Base-by-base conservation (phyloP, 2,797 vertebrate genomes). In the Bradypus variegatus region DNA sequence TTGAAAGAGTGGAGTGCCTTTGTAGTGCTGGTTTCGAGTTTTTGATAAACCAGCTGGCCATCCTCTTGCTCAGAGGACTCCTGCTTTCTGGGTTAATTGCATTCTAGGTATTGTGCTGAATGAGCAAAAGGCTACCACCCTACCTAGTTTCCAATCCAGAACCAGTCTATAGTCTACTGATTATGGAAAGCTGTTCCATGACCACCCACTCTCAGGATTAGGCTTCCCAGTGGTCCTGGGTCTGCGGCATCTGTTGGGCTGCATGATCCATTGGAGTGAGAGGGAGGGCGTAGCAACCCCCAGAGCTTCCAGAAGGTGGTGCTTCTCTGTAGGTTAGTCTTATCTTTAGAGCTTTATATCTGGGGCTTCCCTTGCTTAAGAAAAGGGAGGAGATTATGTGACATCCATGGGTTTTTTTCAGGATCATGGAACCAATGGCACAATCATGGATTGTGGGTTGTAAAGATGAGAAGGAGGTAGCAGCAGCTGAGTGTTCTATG, bases 11-110 rank as follows among this genome's bases (percentile, higher is more conserved):
- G 85, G 62, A 85, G 9, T 85, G 36, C 36, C 41, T 93, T 91
- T 92, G 88, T 91, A 48, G 41, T 53, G n/a, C 77, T 89, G 62
- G 65, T 50, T 90, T 94, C 89, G 65, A 65, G 50, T 91, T 94
- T 90, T 94, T 88, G 81, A 60, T 94, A 81, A 90, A 91, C 69
- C 23, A 13, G 31, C 77, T 87, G 31, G 15, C 60, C 8, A 38
- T 80, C 23, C 36, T 93, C 19, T 79, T 67, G 8, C 77, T 81
- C 53, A 84, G 70, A 89, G 67, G 27, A 83, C 48, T 78, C 33
- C 14, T 8, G 1, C 62, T 86, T 93, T 93, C 50, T 65, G 77
- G 48, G 92, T 89, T 75, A 89, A 48, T 91, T 90, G 69, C 38
- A 36, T 67, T 91, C n/a, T 83, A 60, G 83, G 77, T 92, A 14